Base-by-base conservation (phyloP, 2,113 vertebrate species). In the Oryzias celebensis region DNA sequence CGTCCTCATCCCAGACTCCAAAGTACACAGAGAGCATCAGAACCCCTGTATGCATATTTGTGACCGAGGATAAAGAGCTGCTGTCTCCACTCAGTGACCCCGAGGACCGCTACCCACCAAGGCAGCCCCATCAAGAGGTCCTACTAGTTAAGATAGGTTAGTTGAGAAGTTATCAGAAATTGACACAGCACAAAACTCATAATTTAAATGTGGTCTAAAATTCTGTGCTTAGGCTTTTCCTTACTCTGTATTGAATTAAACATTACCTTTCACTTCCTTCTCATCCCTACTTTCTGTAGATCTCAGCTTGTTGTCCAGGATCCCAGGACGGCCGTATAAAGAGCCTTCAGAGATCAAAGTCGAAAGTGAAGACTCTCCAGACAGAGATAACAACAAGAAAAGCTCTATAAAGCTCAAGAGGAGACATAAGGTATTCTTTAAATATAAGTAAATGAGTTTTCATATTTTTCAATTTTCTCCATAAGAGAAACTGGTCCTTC, bases 21-120 rank as follows among this genome's bases (percentile, higher is more conserved):
- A 98, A 96, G 82, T 98, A 97, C 84, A 91, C 93, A 3, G 97
- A 98, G 84, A 97, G 94, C 75, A 95, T 94, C 87, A 93, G 95
- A 91, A 98, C 95, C 77, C 95, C 93, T 1, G 93, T 92, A 63
- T 93, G 94, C 62, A 94, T 96, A 83, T 95, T 98, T 91, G 95
- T 95, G 82, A 94, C 98, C 94, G 96, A 96, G 88, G 95, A 97
- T 91, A 97, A 96, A 85, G 95, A 96, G 87, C 93, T 96, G 68
- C 86, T 99, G 74, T 99, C 97, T 24, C 97, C 97, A 0, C 94
- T 99, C 64, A 98, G 96, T 75, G 96, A 98, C 70, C 92, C 94
- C 1, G 96, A 98, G 59, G 96, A 97, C 78, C 93, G 94, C 76
- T 95, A 93, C 74, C 90, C 94, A 5, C 58, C 77, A 0, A 80